A percentile compares a stretch with the other conserved stretches of the same genome.
Conservation (phyloP, 2,113 vertebrate genomes). For the Ophiodon elongatus region DNA sequence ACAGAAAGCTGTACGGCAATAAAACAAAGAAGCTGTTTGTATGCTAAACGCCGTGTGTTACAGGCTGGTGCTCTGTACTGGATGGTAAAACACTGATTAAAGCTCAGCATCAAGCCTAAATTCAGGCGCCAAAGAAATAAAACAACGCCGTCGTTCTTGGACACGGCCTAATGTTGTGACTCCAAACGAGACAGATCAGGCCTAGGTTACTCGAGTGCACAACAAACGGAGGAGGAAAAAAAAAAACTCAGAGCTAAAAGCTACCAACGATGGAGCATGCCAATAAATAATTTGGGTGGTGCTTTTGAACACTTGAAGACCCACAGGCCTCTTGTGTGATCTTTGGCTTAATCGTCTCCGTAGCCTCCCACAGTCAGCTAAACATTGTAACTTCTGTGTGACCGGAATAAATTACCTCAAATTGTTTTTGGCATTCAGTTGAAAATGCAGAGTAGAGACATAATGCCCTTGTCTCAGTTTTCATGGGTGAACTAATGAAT, state of each 20-base stretch:
- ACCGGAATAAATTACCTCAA: constrained; percentile 42
- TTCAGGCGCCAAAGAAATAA: constrained; percentile 30
- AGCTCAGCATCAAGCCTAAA: constrained; percentile 3
- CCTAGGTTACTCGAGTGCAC: constrained; percentile 19
- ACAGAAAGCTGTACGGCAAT: constrained; percentile 4
- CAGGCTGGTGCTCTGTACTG: constrained; percentile 18
- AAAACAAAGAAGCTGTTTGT: constrained; percentile 68
- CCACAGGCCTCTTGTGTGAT: constrained; percentile 25
- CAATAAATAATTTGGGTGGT: background rate
- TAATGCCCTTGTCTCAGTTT: background rate
- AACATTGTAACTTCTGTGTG: constrained; percentile 27
- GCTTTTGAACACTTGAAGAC: background rate
- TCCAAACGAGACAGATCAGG: background rate
- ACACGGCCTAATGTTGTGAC: constrained; percentile 2
- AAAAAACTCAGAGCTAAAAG: constrained; percentile 10
- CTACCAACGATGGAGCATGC: background rate
- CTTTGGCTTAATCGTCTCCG: constrained; percentile 1
- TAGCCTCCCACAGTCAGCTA: background rate
- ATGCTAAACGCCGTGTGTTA: constrained; percentile 24
- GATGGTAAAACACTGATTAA: constrained; percentile 53
- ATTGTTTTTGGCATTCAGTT: constrained; percentile 13
- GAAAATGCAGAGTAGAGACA: background rate
- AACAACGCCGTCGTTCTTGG: constrained; percentile 7
- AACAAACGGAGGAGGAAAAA: background rate
- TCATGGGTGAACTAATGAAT: background rate